Base-by-base conservation (phyloP, 1,140 invertebrate genomes). In the Stratiolaelaps scimitus region DNA sequence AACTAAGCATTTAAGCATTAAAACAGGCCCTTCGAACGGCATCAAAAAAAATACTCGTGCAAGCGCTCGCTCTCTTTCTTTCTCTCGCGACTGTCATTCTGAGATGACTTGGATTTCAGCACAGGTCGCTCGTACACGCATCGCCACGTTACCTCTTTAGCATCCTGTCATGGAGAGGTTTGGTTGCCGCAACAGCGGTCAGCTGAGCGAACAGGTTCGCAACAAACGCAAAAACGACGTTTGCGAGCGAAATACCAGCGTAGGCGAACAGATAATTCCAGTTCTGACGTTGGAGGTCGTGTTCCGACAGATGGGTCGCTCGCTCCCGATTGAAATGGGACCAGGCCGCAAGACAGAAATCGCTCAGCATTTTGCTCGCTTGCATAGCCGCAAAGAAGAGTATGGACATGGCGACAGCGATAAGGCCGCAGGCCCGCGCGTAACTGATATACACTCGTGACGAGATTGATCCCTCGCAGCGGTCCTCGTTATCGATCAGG, bases 381-480 rank as follows among this genome's bases (percentile, higher is more conserved):
- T 75, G 74, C 43, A 69, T 73, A 43, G 53, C 43, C 19, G 72
- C 60, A 17, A 73, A 78, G 19, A 81, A 78, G 44, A 78, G 70
- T 65, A 84, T 73, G 71, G 81, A 84, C 19, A 80, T 53, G 65
- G 78, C 34, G 19, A 75, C 79, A 65, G 81, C 74, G 43, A 76
- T 69, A 56, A 80, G 71, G 0, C 83, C 83, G 70, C 84, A 84
- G 19, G 83, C 79, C 64, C 75, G 78, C 66, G 83, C 73, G 70
- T 86, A 86, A 34, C 79, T 74, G 48, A 81, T 68, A 75, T 85
- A 86, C 56, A 84, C 80, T 69, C 76, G 75, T 67, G 74, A 72
- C 20, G 80, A 79, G 68, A 85, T 82, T 69, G 80, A 77, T 0
- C 83, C 83, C 69, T 81, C 81, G 71, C 83, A 81, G 69, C 81